These are phyloP conservation scores for Erethizon dorsatum DNA, from an alignment of 2,797 vertebrate species.

Conservation along the genomic window DNA sequence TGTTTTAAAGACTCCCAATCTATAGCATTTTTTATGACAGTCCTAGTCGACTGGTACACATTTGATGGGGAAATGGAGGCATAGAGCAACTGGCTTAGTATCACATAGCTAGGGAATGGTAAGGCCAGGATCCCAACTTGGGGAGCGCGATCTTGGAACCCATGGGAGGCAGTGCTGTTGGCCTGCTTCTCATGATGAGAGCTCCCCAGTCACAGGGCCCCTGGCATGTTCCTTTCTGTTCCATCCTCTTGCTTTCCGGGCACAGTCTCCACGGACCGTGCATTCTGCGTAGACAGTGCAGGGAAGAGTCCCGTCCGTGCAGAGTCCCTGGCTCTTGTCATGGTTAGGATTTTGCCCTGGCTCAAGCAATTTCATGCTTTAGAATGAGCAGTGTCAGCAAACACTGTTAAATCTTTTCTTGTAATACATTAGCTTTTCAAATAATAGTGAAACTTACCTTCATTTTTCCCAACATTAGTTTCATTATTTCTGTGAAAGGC, in stretches of 20 bases:
- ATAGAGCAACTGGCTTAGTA: neutral
- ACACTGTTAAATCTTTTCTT: slow-evolving; percentile 64
- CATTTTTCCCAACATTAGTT: neutral
- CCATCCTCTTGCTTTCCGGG: neutral
- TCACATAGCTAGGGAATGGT: neutral
- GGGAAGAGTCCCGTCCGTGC: neutral
- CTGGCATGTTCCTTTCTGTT: neutral
- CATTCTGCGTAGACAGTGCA: neutral
- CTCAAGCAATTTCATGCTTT: slow-evolving; percentile 63
- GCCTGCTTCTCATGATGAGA: neutral
- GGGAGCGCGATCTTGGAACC: neutral
- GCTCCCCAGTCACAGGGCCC: neutral
- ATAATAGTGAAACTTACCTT: slow-evolving; percentile 67
- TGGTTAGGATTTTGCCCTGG: slow-evolving; percentile 46
- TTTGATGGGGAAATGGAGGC: neutral
- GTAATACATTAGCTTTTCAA: slow-evolving; percentile 75
- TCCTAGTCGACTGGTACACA: neutral
- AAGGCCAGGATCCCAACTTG: neutral
- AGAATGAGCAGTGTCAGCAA: slow-evolving; percentile 68
- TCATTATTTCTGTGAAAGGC: slow-evolving; percentile 35
- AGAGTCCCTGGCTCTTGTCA: slow-evolving; percentile 26
- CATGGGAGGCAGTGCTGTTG: neutral
- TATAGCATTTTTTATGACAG: neutral
- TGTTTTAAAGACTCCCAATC: neutral
- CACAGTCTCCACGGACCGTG: fast-evolving